Percentiles rank a stretch among this genome's conserved stretches.
Evolutionary conservation across 2,797 vertebrate genomes (phyloP).

Genomic region (Antennarius maculatus): DNA sequence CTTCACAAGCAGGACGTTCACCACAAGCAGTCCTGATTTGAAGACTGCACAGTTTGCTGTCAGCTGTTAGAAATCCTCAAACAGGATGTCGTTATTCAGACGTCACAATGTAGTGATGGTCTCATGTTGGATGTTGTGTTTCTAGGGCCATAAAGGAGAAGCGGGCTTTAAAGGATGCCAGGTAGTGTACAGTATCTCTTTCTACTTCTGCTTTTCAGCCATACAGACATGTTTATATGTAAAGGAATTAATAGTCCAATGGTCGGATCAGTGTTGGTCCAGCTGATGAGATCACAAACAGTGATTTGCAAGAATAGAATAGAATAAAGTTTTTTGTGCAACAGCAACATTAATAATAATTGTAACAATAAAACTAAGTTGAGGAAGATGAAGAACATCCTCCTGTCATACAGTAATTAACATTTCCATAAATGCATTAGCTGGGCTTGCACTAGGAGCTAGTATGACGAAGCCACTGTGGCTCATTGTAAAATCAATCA

Average conservation of each 20-base stretch:
- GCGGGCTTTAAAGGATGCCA: conserved; percentile 68
- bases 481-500: too few species aligned
- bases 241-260: not conserved
- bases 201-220: not conserved
- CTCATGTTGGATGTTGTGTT: conserved; percentile 41
- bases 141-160: conserved; percentile 77
- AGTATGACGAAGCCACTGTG: too few species aligned
- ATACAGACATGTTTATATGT: not conserved
- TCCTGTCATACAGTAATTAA: too few species aligned
- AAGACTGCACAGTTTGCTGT: too few species aligned
- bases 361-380: too few species aligned
- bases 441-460: too few species aligned
- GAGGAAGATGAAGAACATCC: too few species aligned
- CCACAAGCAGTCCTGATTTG: not conserved
- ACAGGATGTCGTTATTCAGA: not conserved
- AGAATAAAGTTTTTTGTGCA: too few species aligned
- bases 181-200: conserved; percentile 57
- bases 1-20: conserved; percentile 16
- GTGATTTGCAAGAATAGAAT: not conserved
- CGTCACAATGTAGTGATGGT: not conserved
- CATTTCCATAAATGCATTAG: too few species aligned
- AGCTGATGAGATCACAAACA: not conserved
- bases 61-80: not conserved
- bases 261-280: not conserved
- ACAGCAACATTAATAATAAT: too few species aligned